Base-by-base conservation (phyloP, 2,888 invertebrate genomes). In the Nymphalis urticae region DNA sequence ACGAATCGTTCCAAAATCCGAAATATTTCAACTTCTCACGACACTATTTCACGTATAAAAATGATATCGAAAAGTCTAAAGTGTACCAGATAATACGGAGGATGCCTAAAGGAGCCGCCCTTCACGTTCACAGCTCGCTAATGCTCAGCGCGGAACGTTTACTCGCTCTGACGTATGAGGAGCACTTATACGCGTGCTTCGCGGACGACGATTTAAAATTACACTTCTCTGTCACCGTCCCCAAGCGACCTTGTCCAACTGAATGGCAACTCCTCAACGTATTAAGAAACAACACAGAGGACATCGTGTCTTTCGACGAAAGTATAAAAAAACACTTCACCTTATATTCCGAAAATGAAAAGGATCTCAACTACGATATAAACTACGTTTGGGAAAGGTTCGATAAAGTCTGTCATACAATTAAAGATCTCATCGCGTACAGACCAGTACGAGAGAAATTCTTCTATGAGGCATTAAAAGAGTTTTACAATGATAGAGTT, bases 61-160 rank as follows among this genome's bases (percentile, higher is more conserved):
- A 92, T 1, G 83, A 92, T 13, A 95, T 97, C 17, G 88, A 94
- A 19, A 81, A 88, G 0, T 96, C 96, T 0, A 86, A 93, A 66
- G 94, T 97, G 4, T 97, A 95, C 79, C 84, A 94, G 73, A 89
- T 96, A 5, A 94, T 97, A 9, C 88, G 88, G 66, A 84, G 80
- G 62, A 94, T 97, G 94, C 97, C 97, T 0, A 97, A 97, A 87
- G 97, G 96, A 0, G 95, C 93, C 0, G 94, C 94, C 0, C 82
- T 96, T 17, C 97, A 96, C 77, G 93, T 94, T 0, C 96, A 96
- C 78, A 94, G 95, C 75, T 94, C 94, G 0, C 93, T 95, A 1
- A 89, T 95, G 75, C 93, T 94, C 19, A 94, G 94, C 50, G 87
- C 93, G 0, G 94, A 95, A 62, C 94, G 90, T 64, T 76, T 96